phyloP scores from a whole-genome alignment of 2,113 vertebrate species.

The Gadus chalcogrammus region DNA sequence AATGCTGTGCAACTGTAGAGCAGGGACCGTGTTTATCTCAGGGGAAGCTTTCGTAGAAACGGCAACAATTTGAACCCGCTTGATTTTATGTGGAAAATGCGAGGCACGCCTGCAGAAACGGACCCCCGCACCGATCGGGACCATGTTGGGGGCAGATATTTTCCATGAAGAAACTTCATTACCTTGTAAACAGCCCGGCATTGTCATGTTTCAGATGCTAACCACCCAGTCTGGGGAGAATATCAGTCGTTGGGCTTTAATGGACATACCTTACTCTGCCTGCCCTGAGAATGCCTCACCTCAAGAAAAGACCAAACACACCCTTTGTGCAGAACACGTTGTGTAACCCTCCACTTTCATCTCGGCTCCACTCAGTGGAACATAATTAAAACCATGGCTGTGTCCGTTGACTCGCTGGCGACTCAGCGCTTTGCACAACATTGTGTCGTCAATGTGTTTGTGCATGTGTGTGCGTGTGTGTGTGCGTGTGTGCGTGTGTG shows the following conservation, averaged over 20 bases:
- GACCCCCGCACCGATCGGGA: slow-evolving; percentile 50
- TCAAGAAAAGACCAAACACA: slow-evolving; percentile 15
- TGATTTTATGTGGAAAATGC: slow-evolving; percentile 67
- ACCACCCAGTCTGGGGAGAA: slow-evolving; percentile 48
- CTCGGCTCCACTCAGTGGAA: slow-evolving; percentile 6
- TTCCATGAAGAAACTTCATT: slow-evolving; percentile 71
- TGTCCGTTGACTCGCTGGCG: background rate
- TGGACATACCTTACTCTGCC: slow-evolving; percentile 30
- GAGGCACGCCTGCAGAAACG: slow-evolving; percentile 43
- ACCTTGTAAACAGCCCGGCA: slow-evolving; percentile 67
- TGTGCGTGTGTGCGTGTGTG: background rate
- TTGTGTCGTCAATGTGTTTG: slow-evolving; percentile 9
- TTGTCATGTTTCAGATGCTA: slow-evolving; percentile 54
- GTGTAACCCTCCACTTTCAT: slow-evolving; percentile 6
- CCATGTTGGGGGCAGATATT: slow-evolving; percentile 65
- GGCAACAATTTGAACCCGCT: slow-evolving; percentile 39
- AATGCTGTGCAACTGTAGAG: background rate
- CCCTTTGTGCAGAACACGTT: background rate
- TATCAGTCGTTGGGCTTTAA: slow-evolving; percentile 49
- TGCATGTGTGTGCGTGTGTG: background rate
- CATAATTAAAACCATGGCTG: background rate
- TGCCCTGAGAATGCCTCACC: slow-evolving; percentile 30
- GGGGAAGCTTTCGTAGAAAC: slow-evolving; percentile 37
- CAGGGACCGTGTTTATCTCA: slow-evolving; percentile 31
- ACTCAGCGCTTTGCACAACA: slow-evolving; percentile 4